Evolutionary conservation across 2,113 vertebrate genomes (phyloP).

Genomic region (Brachirus orientalis): DNA sequence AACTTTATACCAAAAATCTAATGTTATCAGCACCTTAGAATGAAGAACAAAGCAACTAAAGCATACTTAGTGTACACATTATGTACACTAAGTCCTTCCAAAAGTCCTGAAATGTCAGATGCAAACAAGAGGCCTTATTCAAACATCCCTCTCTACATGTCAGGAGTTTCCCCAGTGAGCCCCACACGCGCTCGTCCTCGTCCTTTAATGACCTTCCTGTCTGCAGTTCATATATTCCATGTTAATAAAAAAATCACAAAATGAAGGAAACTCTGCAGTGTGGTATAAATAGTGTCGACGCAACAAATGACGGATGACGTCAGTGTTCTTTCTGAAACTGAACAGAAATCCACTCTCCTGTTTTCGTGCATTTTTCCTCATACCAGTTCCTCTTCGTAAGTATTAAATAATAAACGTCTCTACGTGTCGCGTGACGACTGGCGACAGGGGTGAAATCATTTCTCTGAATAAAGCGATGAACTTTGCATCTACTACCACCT

Average conservation of each 20-base stretch:
- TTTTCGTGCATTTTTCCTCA: not conserved
- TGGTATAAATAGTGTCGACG: conserved; percentile 26
- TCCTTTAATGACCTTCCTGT: conserved; percentile 45
- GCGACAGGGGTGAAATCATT: conserved; percentile 7
- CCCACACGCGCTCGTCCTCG: too few relatives aligned
- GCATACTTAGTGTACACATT: too few relatives aligned
- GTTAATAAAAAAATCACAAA: conserved; percentile 31
- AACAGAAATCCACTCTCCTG: conserved; percentile 1
- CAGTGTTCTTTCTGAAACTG: conserved; percentile 10
- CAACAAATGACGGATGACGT: conserved; percentile 22
- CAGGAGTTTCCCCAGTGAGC: conserved; percentile 42
- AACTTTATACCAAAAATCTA: not conserved
- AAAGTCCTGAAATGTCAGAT: conserved; percentile 37
- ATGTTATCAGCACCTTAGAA: not conserved
- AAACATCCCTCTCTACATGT: conserved; percentile 43
- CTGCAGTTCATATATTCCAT: conserved; percentile 48
- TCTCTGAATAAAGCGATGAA: too few relatives aligned
- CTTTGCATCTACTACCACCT: conserved; percentile 30
- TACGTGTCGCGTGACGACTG: not conserved
- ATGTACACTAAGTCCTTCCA: conserved; percentile 55
- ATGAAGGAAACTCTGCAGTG: conserved; percentile 16
- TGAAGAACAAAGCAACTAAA: conserved; percentile 10
- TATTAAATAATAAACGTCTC: conserved; percentile 11
- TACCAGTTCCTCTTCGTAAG: not conserved
- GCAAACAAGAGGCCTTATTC: conserved; percentile 58